Conservation (phyloP, 2,113 vertebrate species). For the Trichomycterus rosablanca region DNA sequence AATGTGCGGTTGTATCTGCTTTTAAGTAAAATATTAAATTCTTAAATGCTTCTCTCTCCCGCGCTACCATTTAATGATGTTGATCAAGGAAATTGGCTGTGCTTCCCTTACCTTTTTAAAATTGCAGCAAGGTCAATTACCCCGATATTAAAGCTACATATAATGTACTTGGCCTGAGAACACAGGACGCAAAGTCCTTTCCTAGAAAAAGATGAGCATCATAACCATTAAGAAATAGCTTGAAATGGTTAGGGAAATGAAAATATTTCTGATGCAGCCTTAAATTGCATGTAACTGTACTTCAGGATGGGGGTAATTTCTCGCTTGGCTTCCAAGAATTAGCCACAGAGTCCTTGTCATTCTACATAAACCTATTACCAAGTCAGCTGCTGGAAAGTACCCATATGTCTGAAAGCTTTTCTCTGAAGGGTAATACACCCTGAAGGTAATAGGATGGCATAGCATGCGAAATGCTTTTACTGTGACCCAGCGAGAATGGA, state of each 20-base stretch:
- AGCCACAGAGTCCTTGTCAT: conserved; percentile 44
- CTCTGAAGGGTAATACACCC: conserved; percentile 38
- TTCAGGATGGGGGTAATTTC: conserved; percentile 41
- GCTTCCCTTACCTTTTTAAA: conserved; percentile 29
- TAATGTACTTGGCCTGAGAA: neutral
- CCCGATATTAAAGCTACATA: conserved; percentile 34
- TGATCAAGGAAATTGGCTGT: conserved; percentile 50
- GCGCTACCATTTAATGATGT: conserved; percentile 57
- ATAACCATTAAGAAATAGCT: neutral
- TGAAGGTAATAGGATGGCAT: conserved; percentile 37
- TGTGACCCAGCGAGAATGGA: conserved; percentile 7
- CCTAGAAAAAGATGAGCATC: neutral
- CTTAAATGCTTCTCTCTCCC: conserved; percentile 44
- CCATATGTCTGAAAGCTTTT: conserved; percentile 41
- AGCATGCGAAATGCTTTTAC: conserved; percentile 9
- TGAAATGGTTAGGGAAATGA: conserved; percentile 1
- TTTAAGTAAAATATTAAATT: conserved; percentile 37
- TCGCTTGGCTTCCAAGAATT: conserved; percentile 48
- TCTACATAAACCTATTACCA: conserved; percentile 46
- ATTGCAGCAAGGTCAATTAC: conserved; percentile 44
- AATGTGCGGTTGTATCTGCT: conserved; percentile 2
- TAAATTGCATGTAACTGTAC: conserved; percentile 34
- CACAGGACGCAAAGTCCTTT: conserved; percentile 2
- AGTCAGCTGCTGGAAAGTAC: conserved; percentile 29
- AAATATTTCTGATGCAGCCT: conserved; percentile 21